Conservation (phyloP, 2,113 vertebrate genomes). For the Pachypanchax playfairii region DNA sequence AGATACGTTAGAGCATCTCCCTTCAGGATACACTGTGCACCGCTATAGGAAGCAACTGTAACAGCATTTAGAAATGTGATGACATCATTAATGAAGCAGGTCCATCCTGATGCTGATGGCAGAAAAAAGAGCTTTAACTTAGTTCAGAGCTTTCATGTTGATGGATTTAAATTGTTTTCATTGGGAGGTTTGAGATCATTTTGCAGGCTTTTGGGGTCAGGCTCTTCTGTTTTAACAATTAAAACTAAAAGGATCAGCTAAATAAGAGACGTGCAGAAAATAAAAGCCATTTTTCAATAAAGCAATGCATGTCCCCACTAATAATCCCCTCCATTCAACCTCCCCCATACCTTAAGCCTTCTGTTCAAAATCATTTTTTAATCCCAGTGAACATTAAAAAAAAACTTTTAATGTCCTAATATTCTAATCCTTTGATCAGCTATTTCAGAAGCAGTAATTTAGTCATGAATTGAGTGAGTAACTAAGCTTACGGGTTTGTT, state of each 20-base stretch:
- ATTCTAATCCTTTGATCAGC: not conserved
- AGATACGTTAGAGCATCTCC: constrained; percentile 39
- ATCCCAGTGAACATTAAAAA: too few species aligned
- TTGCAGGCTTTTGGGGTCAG: constrained; percentile 16
- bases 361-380: too few species aligned
- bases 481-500: too few species aligned
- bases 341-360: too few species aligned
- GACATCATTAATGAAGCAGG: constrained; percentile 40
- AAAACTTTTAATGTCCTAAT: too few species aligned
- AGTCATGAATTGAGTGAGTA: too few species aligned
- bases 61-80: constrained; percentile 36
- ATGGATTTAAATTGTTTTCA: constrained; percentile 48
- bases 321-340: too few species aligned
- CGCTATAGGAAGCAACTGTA: constrained; percentile 20
- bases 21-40: constrained; percentile 30
- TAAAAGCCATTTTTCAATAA: constrained; percentile 3
- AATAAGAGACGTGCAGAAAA: constrained; percentile 3
- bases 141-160: constrained; percentile 23
- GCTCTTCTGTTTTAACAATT: constrained; percentile 17
- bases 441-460: not conserved
- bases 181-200: constrained; percentile 11
- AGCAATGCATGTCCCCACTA: too few species aligned
- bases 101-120: constrained; percentile 2
- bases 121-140: constrained; percentile 7
- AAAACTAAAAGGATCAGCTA: constrained; percentile 4